Evolutionary conservation across 2,888 invertebrate species (phyloP), one percentile per base, ranked within the genome.

Genomic region (Troides aeacus): DNA sequence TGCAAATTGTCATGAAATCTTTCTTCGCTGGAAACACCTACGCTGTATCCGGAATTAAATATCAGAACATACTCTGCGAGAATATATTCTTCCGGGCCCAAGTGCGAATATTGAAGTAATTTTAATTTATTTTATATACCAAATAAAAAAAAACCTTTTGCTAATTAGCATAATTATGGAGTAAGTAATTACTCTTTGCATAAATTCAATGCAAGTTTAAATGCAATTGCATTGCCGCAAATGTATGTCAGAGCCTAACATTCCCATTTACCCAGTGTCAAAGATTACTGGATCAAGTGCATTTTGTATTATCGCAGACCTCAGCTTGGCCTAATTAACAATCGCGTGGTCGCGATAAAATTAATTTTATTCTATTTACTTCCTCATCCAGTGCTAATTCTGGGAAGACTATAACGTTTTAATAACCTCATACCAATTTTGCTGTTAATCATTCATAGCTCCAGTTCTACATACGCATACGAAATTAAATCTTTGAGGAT

Each of bases 271-370:
- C 67, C 21, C 6, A 67, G 57, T 70, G 70, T 70, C 70, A 70
- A 70, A 70, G 70, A 70, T 70, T 70, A 70, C 67, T 64, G 67
- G 70, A 66, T 70, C 67, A 70, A 70, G 70, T 70, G 67, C 70
- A 67, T 46, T 64, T 18, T 61, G 39, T 67, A 65, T 65, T 65
- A 70, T 70, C 70, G 57, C 60, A 60, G 53, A 53, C 17, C 61
- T 39, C 64, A 18, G 61, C 63, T 53, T 61, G 70, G 3, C 46
- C 70, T 21, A 70, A 36, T 66, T 66, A 53, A 30, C 39, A 18
- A 21, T 53, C 56, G 62, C 42, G 50, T n/a, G 21, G 23, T 56
- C 12, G 17, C 56, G 30, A 69, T 58, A 65, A 65, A 36, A 59
- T 36, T 42, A 17, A 64, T 61, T 39, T 36, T 53, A 57, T 57